Evolutionary conservation across 2,888 invertebrate species (phyloP).

Genomic region (Lithophane socia): DNA sequence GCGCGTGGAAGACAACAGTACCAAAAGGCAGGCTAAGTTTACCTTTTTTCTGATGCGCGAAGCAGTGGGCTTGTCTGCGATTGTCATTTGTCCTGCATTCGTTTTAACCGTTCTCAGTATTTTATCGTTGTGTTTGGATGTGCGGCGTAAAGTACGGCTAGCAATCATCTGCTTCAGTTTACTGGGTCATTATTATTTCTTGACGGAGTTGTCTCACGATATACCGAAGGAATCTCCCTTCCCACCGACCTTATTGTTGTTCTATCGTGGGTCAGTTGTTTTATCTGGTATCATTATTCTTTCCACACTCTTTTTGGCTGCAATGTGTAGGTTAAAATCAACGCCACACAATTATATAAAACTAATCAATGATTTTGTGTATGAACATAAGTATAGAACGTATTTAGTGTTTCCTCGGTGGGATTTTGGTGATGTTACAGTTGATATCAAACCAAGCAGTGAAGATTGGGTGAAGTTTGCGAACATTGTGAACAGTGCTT

Average conservation of each 20-base stretch:
- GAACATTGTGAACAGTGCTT: constrained; percentile 69
- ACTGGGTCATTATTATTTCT: constrained; percentile 69
- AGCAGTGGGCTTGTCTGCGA: constrained; percentile 67
- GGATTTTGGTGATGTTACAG: constrained; percentile 46
- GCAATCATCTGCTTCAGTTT: constrained; percentile 69
- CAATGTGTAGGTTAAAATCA: constrained; percentile 57
- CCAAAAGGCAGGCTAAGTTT: constrained; percentile 62
- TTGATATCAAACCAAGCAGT: constrained; percentile 28
- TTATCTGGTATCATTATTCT: constrained; percentile 64
- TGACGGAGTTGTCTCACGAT: constrained; percentile 59
- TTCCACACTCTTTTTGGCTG: constrained; percentile 65
- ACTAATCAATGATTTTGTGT: constrained; percentile 65
- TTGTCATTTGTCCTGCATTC: constrained; percentile 71
- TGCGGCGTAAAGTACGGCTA: constrained; percentile 65
- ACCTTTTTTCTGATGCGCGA: constrained; percentile 72
- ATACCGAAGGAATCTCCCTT: constrained; percentile 64
- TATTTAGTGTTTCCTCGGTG: constrained; percentile 69
- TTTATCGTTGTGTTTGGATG: constrained; percentile 68
- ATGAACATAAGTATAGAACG: constrained; percentile 51
- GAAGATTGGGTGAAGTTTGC: constrained; percentile 70
- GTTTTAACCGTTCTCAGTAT: constrained; percentile 69
- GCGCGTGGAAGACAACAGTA: constrained; percentile 38
- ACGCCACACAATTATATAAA: constrained; percentile 64
- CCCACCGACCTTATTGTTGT: constrained; percentile 72
- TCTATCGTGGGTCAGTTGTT: constrained; percentile 70